Evolutionary conservation across 2,113 vertebrate species (phyloP), one percentile per base, ranked within the genome.

Genomic region (Oxyruncus cristatus): DNA sequence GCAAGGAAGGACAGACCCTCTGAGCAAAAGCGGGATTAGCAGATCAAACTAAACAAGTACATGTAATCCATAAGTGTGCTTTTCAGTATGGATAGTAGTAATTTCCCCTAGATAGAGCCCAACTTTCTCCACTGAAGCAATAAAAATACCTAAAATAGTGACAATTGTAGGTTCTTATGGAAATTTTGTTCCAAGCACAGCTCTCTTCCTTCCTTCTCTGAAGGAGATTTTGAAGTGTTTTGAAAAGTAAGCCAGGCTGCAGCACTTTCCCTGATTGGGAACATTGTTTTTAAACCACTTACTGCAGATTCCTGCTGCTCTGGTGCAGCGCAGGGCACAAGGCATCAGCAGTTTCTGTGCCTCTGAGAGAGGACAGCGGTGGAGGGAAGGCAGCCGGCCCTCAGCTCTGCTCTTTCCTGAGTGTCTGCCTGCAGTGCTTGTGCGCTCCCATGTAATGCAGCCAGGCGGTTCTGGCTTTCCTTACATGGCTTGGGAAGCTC

Each of bases 231-330:
- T 11, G 17, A 89, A 85, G 84, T 0, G 2, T 78, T 95, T 81
- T 92, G 83, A 92, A 81, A 89, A 97, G 80, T 66, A 79, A 96
- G 80, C 37, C 70, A 88, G 61, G 91, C 85, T 91, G 73, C 72
- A 94, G 93, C 79, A 81, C 76, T 92, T 93, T 11, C 49, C 62
- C 41, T 89, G 90, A 96, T 94, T 92, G 80, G 68, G 86, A 95
- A 96, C 86, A 95, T 91, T 95, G 96, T 93, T 94, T 94, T 84
- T 74, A 79, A 91, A 91, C 5, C 0, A 1, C 85, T 86, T 82
- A 75, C 73, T 91, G 88, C 76, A 70, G 91, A 85, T 91, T 78
- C 86, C 83, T 90, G 58, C 70, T 71, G 61, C 65, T 80, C 79
- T 37, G 47, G 55, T 49, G 52, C 79, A 65, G 61, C 0, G 0